Percentiles rank a stretch among this genome's conserved stretches.
These are phyloP conservation scores for Hepsetus odoe DNA, from an alignment of 2,113 vertebrate genomes.

Conservation along the genomic window DNA sequence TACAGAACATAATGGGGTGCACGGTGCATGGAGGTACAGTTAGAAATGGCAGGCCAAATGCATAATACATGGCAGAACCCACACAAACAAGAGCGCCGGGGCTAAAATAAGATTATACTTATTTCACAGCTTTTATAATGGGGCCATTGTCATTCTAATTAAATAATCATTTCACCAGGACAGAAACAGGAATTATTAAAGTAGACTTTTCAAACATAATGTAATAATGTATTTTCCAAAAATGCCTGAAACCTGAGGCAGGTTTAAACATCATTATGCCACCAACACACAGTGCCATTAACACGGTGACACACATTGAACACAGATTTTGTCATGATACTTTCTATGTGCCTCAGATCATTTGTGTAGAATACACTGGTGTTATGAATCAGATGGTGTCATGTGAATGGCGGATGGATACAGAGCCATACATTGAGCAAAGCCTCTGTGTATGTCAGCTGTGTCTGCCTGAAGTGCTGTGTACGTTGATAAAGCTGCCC, in stretches of 20 bases:
- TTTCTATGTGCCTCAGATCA: background rate
- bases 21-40: background rate
- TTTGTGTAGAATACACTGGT: background rate
- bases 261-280: background rate
- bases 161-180: no score
- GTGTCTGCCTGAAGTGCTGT: conserved; percentile 11
- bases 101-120: no score
- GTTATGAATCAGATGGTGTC: conserved; percentile 1
- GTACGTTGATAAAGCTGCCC: conserved; percentile 60
- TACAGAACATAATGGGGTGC: background rate
- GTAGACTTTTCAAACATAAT: background rate
- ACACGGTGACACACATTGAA: background rate
- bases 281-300: conserved; percentile 11
- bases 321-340: no score
- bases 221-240: no score
- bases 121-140: no score
- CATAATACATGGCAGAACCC: no score
- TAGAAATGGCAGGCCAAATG: background rate
- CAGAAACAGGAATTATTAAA: background rate
- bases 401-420: conserved; percentile 1
- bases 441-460: conserved; percentile 6
- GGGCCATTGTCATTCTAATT: no score
- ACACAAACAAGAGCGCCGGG: no score
- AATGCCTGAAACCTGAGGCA: background rate
- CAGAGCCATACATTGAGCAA: background rate